Percentiles rank a stretch among this genome's conserved stretches.
phyloP scores from a whole-genome alignment of 2,797 vertebrate species.

The Acanthurus leucopareius region DNA sequence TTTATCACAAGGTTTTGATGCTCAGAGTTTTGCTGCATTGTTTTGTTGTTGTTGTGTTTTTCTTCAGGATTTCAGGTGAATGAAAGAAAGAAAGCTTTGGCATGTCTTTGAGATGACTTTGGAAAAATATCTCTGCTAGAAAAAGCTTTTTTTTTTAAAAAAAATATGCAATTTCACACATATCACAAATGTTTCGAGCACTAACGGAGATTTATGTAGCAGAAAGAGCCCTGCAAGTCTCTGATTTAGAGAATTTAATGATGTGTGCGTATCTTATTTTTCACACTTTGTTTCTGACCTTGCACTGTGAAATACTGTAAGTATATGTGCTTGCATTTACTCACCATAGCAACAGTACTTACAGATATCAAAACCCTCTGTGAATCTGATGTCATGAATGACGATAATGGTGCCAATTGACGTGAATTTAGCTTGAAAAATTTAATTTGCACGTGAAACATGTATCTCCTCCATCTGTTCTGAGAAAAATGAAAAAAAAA shows the following conservation, averaged over 20 bases:
- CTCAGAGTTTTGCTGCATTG: constrained; percentile 9
- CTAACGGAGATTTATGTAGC: constrained; percentile 14
- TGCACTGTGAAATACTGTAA: neutral
- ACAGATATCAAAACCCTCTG: neutral
- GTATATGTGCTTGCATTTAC: neutral
- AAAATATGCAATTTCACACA: constrained; percentile 15
- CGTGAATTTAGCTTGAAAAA: neutral
- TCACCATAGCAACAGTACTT: neutral
- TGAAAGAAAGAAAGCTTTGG: neutral
- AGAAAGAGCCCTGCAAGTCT: constrained; percentile 17
- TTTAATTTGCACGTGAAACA: neutral
- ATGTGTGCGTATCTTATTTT: constrained; percentile 12
- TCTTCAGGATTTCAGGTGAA: constrained; percentile 5
- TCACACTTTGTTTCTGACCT: constrained; percentile 15
- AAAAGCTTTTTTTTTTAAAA: neutral
- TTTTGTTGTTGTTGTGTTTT: neutral
- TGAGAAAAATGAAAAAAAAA: neutral
- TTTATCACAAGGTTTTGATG: constrained; percentile 36
- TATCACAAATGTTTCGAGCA: constrained; percentile 13
- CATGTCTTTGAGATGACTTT: constrained; percentile 42
- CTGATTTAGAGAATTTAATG: constrained; percentile 20
- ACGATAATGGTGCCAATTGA: neutral
- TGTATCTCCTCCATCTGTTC: neutral
- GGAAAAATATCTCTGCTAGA: constrained; percentile 18
- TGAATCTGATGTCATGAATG: constrained; percentile 1